Evolutionary conservation across 2,888 invertebrate genomes (phyloP).

Genomic region (Lutraria lutraria): DNA sequence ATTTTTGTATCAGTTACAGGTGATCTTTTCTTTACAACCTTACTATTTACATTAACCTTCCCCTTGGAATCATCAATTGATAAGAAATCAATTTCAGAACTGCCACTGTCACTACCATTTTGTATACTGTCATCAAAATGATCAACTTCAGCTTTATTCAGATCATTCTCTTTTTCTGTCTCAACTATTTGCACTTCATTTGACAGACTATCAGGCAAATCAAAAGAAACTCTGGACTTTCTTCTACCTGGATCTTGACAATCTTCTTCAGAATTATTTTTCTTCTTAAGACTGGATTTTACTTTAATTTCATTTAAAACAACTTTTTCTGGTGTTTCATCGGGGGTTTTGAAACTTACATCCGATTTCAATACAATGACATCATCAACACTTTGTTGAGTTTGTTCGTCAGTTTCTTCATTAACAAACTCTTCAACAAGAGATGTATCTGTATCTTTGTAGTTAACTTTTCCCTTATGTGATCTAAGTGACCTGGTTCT

Average conservation of each 20-base stretch:
- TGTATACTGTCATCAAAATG: background rate
- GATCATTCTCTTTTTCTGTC: background rate
- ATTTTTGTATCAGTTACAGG: background rate
- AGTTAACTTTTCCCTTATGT: constrained; percentile 33
- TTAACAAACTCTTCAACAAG: background rate
- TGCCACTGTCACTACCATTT: background rate
- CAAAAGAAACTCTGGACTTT: constrained; percentile 46
- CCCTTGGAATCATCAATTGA: background rate
- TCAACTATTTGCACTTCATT: background rate
- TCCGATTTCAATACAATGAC: background rate
- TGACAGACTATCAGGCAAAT: constrained; percentile 36
- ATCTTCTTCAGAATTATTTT: constrained; percentile 12
- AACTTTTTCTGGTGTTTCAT: constrained; percentile 32
- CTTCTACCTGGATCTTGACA: background rate
- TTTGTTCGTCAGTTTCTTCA: background rate
- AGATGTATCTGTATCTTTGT: constrained; percentile 30
- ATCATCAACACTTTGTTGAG: background rate
- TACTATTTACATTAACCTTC: too few species aligned
- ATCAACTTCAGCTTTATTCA: background rate
- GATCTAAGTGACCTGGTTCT: constrained; percentile 24
- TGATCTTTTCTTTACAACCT: background rate
- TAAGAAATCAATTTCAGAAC: background rate
- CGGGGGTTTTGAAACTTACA: background rate
- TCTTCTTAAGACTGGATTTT: constrained; percentile 34
- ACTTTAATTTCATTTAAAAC: constrained; percentile 1